phyloP scores from a whole-genome alignment of 2,113 vertebrate genomes.

The Stictonetta naevosa region DNA sequence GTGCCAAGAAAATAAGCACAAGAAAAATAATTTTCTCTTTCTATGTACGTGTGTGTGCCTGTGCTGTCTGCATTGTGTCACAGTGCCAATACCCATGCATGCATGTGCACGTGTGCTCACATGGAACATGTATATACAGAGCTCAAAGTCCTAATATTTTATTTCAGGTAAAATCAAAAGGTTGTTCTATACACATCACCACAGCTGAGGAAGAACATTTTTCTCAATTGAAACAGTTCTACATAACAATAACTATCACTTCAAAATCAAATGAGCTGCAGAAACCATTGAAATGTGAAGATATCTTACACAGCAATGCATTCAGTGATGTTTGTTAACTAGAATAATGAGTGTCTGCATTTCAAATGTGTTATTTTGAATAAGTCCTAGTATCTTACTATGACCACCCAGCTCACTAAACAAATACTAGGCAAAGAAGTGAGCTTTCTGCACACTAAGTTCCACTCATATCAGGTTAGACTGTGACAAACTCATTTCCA shows the following conservation, averaged over 20 bases:
- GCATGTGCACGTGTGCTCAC: neutral
- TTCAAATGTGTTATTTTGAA: neutral
- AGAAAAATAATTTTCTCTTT: constrained; percentile 66
- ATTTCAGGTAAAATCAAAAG: constrained; percentile 49
- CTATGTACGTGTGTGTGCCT: neutral
- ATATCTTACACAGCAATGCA: neutral
- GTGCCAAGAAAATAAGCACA: constrained; percentile 77
- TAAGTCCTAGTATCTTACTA: neutral
- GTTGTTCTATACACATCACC: neutral
- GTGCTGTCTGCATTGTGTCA: constrained; percentile 35
- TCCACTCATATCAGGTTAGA: neutral
- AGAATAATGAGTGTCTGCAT: neutral
- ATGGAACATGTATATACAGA: neutral
- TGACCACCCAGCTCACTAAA: neutral
- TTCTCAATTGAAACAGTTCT: neutral
- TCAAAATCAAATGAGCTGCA: constrained; percentile 32
- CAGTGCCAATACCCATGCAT: neutral
- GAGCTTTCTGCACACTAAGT: neutral
- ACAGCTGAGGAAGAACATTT: constrained; percentile 22
- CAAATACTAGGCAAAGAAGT: constrained; percentile 5
- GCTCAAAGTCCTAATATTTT: constrained; percentile 20
- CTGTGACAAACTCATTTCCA: neutral
- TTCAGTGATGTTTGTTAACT: neutral
- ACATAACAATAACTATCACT: neutral
- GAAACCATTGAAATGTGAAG: constrained; percentile 32